Evolutionary conservation across 2,797 vertebrate genomes (phyloP), one percentile per base, ranked within the genome.

Genomic region (Pogonophryne albipinna): DNA sequence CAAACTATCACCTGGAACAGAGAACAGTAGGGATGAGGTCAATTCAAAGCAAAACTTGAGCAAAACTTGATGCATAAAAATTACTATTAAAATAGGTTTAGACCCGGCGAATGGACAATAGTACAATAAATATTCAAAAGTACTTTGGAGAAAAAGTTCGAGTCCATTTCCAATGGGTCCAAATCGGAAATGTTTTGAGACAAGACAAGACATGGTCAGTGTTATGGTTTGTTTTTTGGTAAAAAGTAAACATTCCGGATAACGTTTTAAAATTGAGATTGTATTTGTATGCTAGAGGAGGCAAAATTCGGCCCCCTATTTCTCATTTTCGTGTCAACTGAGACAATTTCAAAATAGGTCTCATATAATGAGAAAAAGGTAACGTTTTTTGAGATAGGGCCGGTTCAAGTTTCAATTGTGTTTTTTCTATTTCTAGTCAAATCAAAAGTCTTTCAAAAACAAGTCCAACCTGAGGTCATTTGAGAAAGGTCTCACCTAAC

Each of bases 1-100:
- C 98, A 99, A 2, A 99, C 98, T 87, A 99, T 99, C 80, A 99
- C 97, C 98, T 99, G 71, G 42, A 73, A 59, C 66, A 72, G 44
- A 66, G 23, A 78, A 65, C 3, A 15, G 50, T 1, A 77, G 11
- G 65, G 10, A 56, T 13, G 2, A 53, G 66, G 31, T 34, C 7
- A 62, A 55, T 19, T n/a, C 27, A 27, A 27, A 17, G 59, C 45
- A 6, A n/a, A 8, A 4, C 52, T 4, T 8, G 12, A 27, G 9
- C 14, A 49, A 63, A 63, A 34, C 19, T 2, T 41, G 16, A 16
- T 1, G 44, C 9, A 8, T 3, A 23, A 20, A 38, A 38, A 38
- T 7, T 2, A 38, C 8, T 38, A 7, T 55, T 27, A 34, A 38
- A 38, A 68, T 2, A 17, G 17, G 34, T 49, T 23, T 23, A 27